These are phyloP conservation scores for Oryzias celebensis DNA, from an alignment of 2,113 vertebrate species.

Conservation along the genomic window DNA sequence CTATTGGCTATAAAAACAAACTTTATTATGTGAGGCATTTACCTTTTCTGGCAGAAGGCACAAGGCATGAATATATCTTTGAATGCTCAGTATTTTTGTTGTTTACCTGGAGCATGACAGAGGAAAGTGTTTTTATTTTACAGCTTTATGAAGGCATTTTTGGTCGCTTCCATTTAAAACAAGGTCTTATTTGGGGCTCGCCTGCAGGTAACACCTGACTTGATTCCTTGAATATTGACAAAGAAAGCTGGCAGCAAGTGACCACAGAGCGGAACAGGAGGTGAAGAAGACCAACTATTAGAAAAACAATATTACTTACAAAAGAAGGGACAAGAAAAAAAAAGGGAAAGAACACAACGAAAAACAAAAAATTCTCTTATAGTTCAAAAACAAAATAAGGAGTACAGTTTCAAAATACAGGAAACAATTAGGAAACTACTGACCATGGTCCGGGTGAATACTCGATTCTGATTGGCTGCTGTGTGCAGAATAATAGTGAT, in stretches of 20 bases:
- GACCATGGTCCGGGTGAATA: too few relatives aligned
- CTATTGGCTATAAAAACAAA: conserved; percentile 24
- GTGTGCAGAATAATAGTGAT: too few relatives aligned
- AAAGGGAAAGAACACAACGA: neutral
- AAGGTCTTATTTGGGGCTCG: conserved; percentile 45
- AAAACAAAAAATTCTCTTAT: neutral
- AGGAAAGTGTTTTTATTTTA: conserved; percentile 23
- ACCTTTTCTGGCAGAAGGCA: neutral
- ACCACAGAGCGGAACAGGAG: conserved; percentile 15
- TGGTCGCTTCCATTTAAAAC: conserved; percentile 56
- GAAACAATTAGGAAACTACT: too few relatives aligned
- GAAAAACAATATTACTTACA: conserved; percentile 16
- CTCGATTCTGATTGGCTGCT: too few relatives aligned
- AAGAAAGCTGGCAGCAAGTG: conserved; percentile 14
- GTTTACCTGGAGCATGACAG: neutral
- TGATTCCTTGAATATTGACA: conserved; percentile 57
- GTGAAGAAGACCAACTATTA: conserved; percentile 30
- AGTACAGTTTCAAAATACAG: too few relatives aligned
- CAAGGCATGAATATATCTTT: conserved; percentile 4
- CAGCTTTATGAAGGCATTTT: conserved; percentile 50
- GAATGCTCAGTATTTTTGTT: conserved; percentile 3
- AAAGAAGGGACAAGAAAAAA: neutral
- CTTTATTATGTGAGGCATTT: conserved; percentile 1
- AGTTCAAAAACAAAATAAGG: too few relatives aligned
- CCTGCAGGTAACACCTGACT: conserved; percentile 45